Conservation (phyloP, 2,888 invertebrate genomes). For the Melanargia galathea region DNA sequence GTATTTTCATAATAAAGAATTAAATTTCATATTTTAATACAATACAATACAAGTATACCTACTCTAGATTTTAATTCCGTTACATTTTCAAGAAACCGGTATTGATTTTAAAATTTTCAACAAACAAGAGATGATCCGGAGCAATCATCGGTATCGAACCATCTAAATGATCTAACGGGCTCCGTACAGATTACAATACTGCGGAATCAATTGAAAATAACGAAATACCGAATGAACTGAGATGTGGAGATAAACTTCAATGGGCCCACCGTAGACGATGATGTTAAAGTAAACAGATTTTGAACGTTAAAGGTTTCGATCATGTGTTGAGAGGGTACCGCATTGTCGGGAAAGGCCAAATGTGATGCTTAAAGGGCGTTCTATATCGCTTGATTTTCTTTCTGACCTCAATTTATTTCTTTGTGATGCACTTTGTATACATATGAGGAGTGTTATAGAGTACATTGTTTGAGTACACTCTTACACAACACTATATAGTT, state of each 20-base stretch:
- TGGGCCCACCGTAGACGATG: slow-evolving; percentile 40
- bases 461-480: background rate
- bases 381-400: slow-evolving; percentile 23
- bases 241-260: slow-evolving; percentile 41
- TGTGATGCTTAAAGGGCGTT: slow-evolving; percentile 20
- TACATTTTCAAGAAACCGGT: slow-evolving; percentile 25
- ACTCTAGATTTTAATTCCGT: slow-evolving; percentile 20
- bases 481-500: background rate
- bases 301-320: slow-evolving; percentile 24
- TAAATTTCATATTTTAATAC: no score
- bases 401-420: slow-evolving; percentile 3
- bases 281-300: slow-evolving; percentile 29
- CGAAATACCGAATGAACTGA: slow-evolving; percentile 42
- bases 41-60: background rate
- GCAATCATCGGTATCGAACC: slow-evolving; percentile 59
- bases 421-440: slow-evolving; percentile 1
- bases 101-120: slow-evolving; percentile 49
- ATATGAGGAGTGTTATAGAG: background rate
- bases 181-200: slow-evolving; percentile 44
- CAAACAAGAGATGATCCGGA: slow-evolving; percentile 55
- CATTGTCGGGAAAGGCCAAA: slow-evolving; percentile 26
- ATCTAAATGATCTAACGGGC: slow-evolving; percentile 57
- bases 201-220: slow-evolving; percentile 50
- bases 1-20: no score
- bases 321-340: slow-evolving; percentile 23